Evolutionary conservation across 2,797 vertebrate species (phyloP), one percentile per base, ranked within the genome.

Genomic region (Macropodus opercularis): DNA sequence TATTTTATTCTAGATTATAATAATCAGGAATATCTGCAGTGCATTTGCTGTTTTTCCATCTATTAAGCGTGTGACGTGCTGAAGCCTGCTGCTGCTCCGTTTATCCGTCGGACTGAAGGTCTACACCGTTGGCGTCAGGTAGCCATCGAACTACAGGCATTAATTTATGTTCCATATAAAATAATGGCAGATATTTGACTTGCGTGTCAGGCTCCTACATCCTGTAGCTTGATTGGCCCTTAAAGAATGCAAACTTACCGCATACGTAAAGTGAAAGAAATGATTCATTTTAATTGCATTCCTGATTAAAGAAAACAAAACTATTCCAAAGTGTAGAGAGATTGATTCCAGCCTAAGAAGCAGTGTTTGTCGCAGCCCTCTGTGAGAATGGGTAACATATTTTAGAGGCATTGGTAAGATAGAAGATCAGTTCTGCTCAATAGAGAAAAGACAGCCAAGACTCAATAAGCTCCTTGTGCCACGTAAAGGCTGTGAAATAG

Each of bases 401-500:
- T 63, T 29, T 22, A 17, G 6, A 32, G 18, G 21, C 35, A 47
- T 18, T 18, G n/a, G n/a, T n/a, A n/a, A n/a, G n/a, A n/a, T n/a
- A n/a, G n/a, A n/a, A n/a, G n/a, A 41, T 36, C 10, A 42, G 23
- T 18, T 27, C 38, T 46, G 19, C 19, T 44, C 40, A 62, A 42
- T 11, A 15, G 6, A 32, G 14, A 36, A 27, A 46, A 73, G 49
- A 22, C 40, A 59, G 53, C 48, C 62, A 58, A 13, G 3, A 4
- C 23, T 63, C 48, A 50, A 5, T 10, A 22, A 23, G 40, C 5
- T 11, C 35, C 53, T 68, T 56, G 22, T 63, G 62, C 54, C 64
- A 63, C 32, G 10, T 34, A 18, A 54, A 36, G 35, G 26, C 43
- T 48, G 49, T 22, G 18, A 17, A 41, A 41, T 34, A 46, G 18